These are phyloP conservation scores for Lochmaea crataegi DNA, from an alignment of 2,888 invertebrate genomes.

Conservation along the genomic window DNA sequence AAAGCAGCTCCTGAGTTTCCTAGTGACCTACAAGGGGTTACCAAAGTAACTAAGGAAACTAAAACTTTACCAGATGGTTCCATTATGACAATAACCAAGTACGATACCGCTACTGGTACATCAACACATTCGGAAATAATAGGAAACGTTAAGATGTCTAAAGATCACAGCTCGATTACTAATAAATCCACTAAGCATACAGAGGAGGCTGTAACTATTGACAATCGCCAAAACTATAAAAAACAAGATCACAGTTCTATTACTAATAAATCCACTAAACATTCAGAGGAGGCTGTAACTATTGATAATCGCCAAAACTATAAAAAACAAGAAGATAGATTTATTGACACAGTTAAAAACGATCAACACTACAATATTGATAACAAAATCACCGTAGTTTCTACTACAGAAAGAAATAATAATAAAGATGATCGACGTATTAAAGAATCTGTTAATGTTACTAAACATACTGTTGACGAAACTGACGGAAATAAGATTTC, in stretches of 20 bases:
- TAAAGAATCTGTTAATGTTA: not conserved
- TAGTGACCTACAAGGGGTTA: constrained; percentile 7
- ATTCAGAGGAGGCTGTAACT: constrained; percentile 14
- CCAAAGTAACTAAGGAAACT: constrained; percentile 13
- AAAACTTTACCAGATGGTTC: constrained; percentile 18
- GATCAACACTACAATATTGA: not conserved
- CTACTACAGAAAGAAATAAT: not conserved
- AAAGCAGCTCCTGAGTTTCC: not conserved
- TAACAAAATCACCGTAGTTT: constrained; percentile 7
- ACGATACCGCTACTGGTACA: constrained; percentile 10
- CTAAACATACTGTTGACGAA: not conserved
- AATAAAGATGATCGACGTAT: not conserved
- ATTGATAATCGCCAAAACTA: constrained; percentile 14
- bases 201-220: constrained; percentile 11
- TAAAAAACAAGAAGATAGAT: constrained; percentile 20
- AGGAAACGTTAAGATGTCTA: constrained; percentile 16
- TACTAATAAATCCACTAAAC: constrained; percentile 8
- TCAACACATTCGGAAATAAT: constrained; percentile 15
- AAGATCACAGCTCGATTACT: not conserved
- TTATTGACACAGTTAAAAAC: constrained; percentile 14
- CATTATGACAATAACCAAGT: constrained; percentile 5
- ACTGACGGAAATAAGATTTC: constrained; percentile 20
- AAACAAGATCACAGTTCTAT: constrained; percentile 12
- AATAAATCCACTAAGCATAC: constrained; percentile 11
- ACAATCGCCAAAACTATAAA: constrained; percentile 20